Evolutionary conservation across 2,797 vertebrate genomes (phyloP), one percentile per base, ranked within the genome.

Genomic region (Cirrhinus mrigala): DNA sequence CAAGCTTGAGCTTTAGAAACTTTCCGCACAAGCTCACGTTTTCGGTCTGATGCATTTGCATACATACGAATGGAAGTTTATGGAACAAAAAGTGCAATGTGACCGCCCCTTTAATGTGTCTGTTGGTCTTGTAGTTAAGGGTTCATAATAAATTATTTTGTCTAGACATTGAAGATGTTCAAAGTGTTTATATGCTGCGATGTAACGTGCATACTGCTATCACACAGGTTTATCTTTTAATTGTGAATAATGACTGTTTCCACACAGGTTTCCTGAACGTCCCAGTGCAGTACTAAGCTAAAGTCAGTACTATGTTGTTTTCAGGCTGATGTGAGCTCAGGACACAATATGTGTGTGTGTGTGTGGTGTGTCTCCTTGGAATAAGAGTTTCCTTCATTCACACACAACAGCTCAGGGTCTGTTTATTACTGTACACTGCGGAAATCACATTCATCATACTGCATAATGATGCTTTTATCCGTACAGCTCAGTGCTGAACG

Each of bases 401-500:
- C 27, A 29, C 14, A 37, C 66, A 81, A 66, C 50, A 79, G 46
- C 73, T 70, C 50, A 58, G 29, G 64, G 66, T 81, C n/a, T 86
- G 86, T 83, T n/a, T 84, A 70, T 81, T 70, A 78, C 50, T 64
- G 68, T 83, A 74, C n/a, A 24, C 77, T 86, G 75, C 15, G 33
- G 50, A 87, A 76, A 69, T 87, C 22, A 37, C 46, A 79, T 79
- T 76, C 24, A 80, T 80, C 69, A 66, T 50, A 64, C 29, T 56
- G 50, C 52, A 89, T 83, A 85, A 87, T 88, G 66, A 85, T 73
- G 22, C 75, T 77, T 79, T 89, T 89, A 88, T 87, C 20, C 29
- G 24, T 56, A 52, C 69, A 58, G 50, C 82, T 79, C 79, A 15
- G 68, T 44, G 71, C 69, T 81, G 54, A 88, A 78, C 73, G 50